A percentile compares a stretch with the other conserved stretches of the same genome.
These are phyloP conservation scores for Catharus minimus DNA, from an alignment of 2,113 vertebrate species.

Conservation along the genomic window DNA sequence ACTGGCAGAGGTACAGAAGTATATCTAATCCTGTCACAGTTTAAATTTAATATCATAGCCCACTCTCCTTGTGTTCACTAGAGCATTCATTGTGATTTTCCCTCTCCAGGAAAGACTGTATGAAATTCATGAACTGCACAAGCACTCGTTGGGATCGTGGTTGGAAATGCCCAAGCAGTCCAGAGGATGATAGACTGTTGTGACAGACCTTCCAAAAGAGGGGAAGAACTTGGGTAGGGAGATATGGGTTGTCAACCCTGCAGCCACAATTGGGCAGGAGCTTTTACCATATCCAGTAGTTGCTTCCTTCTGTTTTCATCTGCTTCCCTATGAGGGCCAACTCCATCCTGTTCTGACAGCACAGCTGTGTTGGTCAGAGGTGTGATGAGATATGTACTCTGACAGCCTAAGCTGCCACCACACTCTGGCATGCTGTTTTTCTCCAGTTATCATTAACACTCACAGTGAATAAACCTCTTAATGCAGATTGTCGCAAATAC, in stretches of 20 bases:
- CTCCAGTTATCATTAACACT: constrained; percentile 46
- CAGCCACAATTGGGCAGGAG: not conserved
- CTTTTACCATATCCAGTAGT: not conserved
- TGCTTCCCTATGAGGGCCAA: not conserved
- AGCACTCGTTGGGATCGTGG: accelerated
- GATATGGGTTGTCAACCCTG: not conserved
- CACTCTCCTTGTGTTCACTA: not conserved
- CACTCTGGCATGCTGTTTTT: constrained; percentile 30
- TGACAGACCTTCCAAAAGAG: not conserved
- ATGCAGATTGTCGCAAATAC: not conserved
- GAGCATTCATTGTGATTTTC: not conserved
- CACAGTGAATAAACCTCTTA: constrained; percentile 38
- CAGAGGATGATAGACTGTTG: not conserved
- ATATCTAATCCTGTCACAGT: not conserved
- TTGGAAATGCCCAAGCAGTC: not conserved
- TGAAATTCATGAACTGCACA: not conserved
- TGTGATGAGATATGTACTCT: constrained; percentile 34
- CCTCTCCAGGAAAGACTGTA: not conserved
- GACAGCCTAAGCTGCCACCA: constrained; percentile 42
- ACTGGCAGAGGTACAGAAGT: not conserved
- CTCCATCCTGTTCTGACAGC: constrained; percentile 8
- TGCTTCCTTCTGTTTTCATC: constrained; percentile 5
- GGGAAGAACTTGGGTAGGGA: not conserved
- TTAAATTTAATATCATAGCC: not conserved
- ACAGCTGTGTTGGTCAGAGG: constrained; percentile 51